Base-by-base conservation (phyloP, 2,113 vertebrate genomes). In the Spheniscus mendiculus region DNA sequence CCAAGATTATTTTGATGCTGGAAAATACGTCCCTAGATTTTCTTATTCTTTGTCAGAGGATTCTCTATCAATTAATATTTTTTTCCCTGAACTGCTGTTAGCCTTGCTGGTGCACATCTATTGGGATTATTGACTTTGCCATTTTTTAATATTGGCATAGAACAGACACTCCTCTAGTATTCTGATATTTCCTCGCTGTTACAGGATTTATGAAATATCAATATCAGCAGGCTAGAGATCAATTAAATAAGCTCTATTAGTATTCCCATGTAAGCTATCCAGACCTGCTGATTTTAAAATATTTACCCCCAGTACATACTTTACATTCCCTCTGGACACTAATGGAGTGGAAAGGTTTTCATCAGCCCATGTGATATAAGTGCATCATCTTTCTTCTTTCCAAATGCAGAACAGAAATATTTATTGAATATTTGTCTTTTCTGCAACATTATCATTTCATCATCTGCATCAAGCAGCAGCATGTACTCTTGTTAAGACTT, bases 211-310 rank as follows among this genome's bases (percentile, higher is more conserved):
- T 74, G 72, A 92, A 86, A 77, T 85, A 86, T 50, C 42, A 80
- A 0, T 88, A 86, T 77, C 74, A 95, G 49, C 88, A 92, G 67
- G 79, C 42, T 93, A 86, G 72, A 78, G 20, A 88, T 70, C 58
- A 73, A 45, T 80, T 78, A 90, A 96, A 81, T 93, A 77, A 88
- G 4, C 42, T 80, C 21, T 77, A 87, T 87, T 72, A 73, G 5
- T 72, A 72, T 91, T 87, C 56, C 44, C 79, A 47, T 42, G 49
- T 73, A 86, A 93, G 49, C 40, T 56, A 45, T 73, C 16, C 66
- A 70, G 62, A 76, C 84, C 61, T 77, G 87, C 78, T 93, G 87
- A 88, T 92, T 92, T 95, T 56, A 79, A 97, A 94, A 94, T 93
- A 95, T 66, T 95, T 92, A 85, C 70, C 20, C 36, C 73, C 40